Evolutionary conservation across 2,797 vertebrate genomes (phyloP), one percentile per base, ranked within the genome.

Genomic region (Esox masquinongy): DNA sequence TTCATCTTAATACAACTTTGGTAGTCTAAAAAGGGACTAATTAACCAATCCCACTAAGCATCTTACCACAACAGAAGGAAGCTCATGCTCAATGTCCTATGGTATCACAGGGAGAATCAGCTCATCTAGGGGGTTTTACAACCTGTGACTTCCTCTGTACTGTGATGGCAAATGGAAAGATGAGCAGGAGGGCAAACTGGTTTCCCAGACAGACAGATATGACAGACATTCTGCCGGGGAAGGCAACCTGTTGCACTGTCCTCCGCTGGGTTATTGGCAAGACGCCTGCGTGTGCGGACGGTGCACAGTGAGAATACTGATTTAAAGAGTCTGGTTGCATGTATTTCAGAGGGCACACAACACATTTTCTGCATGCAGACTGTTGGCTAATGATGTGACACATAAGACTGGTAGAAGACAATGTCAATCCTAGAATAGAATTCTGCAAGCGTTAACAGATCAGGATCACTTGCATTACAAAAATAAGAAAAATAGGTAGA

Each of bases 121-220:
- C 17, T 63, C 68, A 49, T 67, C 71, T 39, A 22, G 77, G 70
- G 49, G 61, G 63, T 73, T 73, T 73, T 50, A 76, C 59, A 74
- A 67, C 49, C 73, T 26, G 56, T 74, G 29, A 34, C 68, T 76
- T 80, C 80, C 75, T 11, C 31, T 70, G 17, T 1, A 63, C 17
- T 50, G 11, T n/a, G 71, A 17, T 15, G 51, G 51, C 2, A 22
- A 17, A 17, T 15, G 51, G 51, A 5, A 22, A 17, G 31, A 29
- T 7, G 36, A 19, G 3, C 31, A 22, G 31, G n/a, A 39, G n/a
- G 14, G 39, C n/a, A 14, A 36, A 17, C 26, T 22, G 51, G 31
- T 73, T 59, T 61, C 67, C 9, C 63, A 59, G 66, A 49, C 19
- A 56, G n/a, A 39, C 43, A 75, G 77, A 70, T 84, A 77, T 74